Conservation (phyloP, 2,797 vertebrate genomes). For the Tokudaia muenninki region DNA sequence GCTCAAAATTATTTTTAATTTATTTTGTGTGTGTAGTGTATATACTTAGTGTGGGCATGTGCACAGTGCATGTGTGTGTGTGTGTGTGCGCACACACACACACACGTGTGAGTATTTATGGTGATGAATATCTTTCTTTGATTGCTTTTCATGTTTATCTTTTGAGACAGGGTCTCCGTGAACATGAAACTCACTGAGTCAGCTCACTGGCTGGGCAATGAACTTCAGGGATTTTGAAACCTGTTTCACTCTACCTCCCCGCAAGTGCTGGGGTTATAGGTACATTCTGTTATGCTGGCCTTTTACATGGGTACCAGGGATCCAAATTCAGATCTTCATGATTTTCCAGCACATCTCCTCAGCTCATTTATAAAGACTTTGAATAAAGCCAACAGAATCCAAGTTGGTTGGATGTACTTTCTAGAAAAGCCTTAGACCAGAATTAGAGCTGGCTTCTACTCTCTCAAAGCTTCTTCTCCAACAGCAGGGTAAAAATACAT, state of each 20-base stretch:
- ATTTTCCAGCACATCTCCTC: neutral
- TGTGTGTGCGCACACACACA: too few species aligned
- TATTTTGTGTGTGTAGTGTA: neutral
- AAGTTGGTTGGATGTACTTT: slow-evolving; percentile 48
- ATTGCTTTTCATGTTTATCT: neutral
- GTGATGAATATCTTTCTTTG: neutral
- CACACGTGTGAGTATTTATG: neutral
- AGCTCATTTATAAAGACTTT: neutral
- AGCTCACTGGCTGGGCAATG: neutral
- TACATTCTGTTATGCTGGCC: neutral
- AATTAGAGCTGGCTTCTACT: neutral
- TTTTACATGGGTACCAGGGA: neutral
- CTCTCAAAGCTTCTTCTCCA: slow-evolving; percentile 2
- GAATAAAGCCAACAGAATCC: neutral
- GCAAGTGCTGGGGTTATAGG: neutral
- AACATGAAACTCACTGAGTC: neutral
- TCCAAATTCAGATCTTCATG: neutral
- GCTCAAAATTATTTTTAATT: neutral
- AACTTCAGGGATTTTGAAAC: neutral
- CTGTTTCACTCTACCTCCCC: neutral
- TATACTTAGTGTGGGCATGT: neutral
- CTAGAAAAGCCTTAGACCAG: slow-evolving; percentile 26
- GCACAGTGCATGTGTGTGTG: neutral
- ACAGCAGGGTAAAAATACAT: neutral
- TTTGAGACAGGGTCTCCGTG: neutral